Evolutionary conservation across 2,113 vertebrate species (phyloP), one percentile per base, ranked within the genome.

Genomic region (Jacana jacana): DNA sequence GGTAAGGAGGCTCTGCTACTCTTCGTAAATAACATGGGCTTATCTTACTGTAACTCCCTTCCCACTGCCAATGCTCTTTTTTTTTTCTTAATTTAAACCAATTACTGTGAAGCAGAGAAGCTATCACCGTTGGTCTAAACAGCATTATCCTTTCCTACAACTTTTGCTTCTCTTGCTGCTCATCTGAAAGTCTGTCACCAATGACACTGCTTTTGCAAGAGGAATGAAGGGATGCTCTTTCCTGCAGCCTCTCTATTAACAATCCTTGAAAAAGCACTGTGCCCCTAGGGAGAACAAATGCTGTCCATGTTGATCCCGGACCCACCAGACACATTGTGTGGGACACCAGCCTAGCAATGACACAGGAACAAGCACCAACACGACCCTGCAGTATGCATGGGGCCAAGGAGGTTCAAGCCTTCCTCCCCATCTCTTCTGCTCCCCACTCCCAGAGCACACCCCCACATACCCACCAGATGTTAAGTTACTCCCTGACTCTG

Each of bases 351-450:
- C 75, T 35, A 24, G 33, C 27, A 73, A 35, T 9, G 55, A 61
- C 0, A 1, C 17, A 16, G 24, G 15, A 20, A 75, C 20, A 65
- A 81, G 80, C 1, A 7, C 0, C 0, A 25, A 54, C 39, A 49
- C 0, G 0, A 63, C 11, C 10, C 20, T 77, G 20, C 20, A 57
- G 64, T 20, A 52, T 4, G 49, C 51, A 39, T 5, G 13, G 54
- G 48, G 48, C 11, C 30, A 76, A 49, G 33, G 42, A 80, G 31
- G 23, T n/a, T 42, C 40, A 57, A 42, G 33, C 12, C 24, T 66
- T 73, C 54, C 24, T 65, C 17, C 12, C 24, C 18, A 17, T 15
- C 16, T 13, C 9, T 22, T 76, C 63, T 18, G 11, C n/a, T 68
- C 39, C 31, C 9, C 13, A 18, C 11, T 1, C 44, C 12, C 25